Evolutionary conservation across 2,888 invertebrate species (phyloP).

Genomic region (Drosophila emarginata): DNA sequence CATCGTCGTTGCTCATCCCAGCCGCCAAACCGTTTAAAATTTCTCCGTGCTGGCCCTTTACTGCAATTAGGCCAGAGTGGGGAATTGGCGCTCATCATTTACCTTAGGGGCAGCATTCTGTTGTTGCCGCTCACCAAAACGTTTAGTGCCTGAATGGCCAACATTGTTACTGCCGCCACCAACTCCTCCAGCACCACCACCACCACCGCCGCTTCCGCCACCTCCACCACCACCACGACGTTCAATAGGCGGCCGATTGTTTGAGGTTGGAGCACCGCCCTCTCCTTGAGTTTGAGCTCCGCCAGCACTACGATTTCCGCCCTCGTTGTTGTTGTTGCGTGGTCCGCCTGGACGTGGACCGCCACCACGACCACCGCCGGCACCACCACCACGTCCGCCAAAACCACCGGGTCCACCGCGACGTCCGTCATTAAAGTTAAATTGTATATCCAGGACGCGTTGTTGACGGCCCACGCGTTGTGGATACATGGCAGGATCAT

Average conservation of each 20-base stretch:
- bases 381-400: slow-evolving; percentile 83
- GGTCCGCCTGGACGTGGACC: slow-evolving; percentile 59
- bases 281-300: slow-evolving; percentile 16
- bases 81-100: slow-evolving; percentile 98
- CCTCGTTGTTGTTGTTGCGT: slow-evolving; percentile 37
- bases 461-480: slow-evolving; percentile 94
- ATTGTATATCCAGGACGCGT: slow-evolving; percentile 93
- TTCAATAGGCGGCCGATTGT: slow-evolving; percentile 55
- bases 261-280: slow-evolving; percentile 29
- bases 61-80: slow-evolving; percentile 90
- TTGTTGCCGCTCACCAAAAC: slow-evolving; percentile 72
- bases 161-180: slow-evolving; percentile 32
- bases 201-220: slow-evolving; percentile 58
- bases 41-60: not conserved
- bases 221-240: slow-evolving; percentile 55
- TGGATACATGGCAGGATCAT: slow-evolving; percentile 91
- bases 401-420: slow-evolving; percentile 88
- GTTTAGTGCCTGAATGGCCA: slow-evolving; percentile 57
- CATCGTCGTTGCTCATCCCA: not conserved
- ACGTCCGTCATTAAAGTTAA: slow-evolving; percentile 92
- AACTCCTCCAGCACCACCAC: slow-evolving; percentile 50
- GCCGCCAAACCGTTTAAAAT: slow-evolving; percentile 26
- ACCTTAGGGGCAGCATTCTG: slow-evolving; percentile 90
- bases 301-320: slow-evolving; percentile 32
- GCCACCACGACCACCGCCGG: slow-evolving; percentile 76